Evolutionary conservation across 2,113 vertebrate species (phyloP).

Genomic region (Amazona guildingii): DNA sequence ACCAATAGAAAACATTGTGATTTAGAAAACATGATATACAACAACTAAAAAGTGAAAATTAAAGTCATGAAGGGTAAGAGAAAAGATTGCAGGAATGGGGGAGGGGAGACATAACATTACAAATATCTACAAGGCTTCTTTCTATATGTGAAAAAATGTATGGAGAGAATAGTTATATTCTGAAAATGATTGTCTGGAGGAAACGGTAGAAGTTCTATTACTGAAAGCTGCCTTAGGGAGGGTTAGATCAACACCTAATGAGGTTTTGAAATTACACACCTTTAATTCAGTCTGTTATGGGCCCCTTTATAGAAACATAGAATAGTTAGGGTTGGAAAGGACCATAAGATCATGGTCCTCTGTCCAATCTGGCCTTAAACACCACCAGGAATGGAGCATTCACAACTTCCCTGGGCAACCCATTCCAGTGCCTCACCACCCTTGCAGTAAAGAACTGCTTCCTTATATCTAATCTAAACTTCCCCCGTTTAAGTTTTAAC

Average conservation of each 20-base stretch:
- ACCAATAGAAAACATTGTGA: not conserved
- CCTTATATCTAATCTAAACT: too few species aligned
- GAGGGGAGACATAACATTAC: not conserved
- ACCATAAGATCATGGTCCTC: too few species aligned
- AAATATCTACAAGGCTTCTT: not conserved
- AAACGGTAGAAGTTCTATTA: not conserved
- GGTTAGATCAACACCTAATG: not conserved
- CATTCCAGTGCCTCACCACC: too few species aligned
- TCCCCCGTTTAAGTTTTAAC: too few species aligned
- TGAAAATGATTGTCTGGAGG: not conserved
- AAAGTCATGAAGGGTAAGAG: not conserved
- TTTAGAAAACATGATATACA: not conserved
- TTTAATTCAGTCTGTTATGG: not conserved
- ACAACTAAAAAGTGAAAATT: not conserved
- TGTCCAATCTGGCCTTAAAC: too few species aligned
- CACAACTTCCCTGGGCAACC: too few species aligned
- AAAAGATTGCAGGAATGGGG: not conserved
- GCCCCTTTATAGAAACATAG: not conserved
- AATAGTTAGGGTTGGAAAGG: too few species aligned
- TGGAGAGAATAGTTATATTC: not conserved
- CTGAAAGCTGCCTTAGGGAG: not conserved
- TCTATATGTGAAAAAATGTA: not conserved
- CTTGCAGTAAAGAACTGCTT: too few species aligned
- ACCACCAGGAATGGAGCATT: too few species aligned
- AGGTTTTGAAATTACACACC: not conserved